Evolutionary conservation across 2,797 vertebrate species (phyloP).

Genomic region (Lepilemur septentrionalis): DNA sequence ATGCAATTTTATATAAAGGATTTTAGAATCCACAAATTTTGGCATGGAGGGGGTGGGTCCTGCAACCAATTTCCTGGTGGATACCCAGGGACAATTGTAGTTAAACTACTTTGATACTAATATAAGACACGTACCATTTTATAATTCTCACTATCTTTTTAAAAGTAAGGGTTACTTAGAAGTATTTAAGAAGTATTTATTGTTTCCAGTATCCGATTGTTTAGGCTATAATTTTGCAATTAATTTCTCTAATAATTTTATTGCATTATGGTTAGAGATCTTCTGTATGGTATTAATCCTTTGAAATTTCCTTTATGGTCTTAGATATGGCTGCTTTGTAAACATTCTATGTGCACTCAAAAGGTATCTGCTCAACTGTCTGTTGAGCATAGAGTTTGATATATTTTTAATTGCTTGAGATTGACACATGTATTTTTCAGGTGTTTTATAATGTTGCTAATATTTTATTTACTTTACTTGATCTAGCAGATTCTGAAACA

Average conservation of each 20-base stretch:
- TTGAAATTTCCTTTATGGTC: not conserved
- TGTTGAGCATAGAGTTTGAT: not conserved
- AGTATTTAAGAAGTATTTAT: slow-evolving; percentile 3
- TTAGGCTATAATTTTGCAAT: not conserved
- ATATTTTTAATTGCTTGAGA: not conserved
- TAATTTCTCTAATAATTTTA: not conserved
- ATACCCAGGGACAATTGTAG: not conserved
- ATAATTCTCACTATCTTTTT: not conserved
- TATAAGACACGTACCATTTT: not conserved
- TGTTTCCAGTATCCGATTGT: not conserved
- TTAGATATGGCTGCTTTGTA: not conserved
- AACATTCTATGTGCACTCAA: not conserved
- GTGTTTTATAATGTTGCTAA: not conserved
- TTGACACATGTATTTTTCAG: not conserved
- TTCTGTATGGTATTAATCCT: not conserved
- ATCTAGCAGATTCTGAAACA: not conserved
- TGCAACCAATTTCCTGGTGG: not conserved
- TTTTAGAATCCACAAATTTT: not conserved
- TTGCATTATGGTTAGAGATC: not conserved
- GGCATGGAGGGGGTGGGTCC: not conserved
- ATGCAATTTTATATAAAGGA: not conserved
- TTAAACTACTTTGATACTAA: not conserved
- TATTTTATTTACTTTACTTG: not conserved
- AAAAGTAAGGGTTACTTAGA: not conserved
- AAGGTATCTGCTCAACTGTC: not conserved